A percentile compares a stretch with the other conserved stretches of the same genome.
Evolutionary conservation across 2,113 vertebrate species (phyloP).

Genomic region (Nibea albiflora): DNA sequence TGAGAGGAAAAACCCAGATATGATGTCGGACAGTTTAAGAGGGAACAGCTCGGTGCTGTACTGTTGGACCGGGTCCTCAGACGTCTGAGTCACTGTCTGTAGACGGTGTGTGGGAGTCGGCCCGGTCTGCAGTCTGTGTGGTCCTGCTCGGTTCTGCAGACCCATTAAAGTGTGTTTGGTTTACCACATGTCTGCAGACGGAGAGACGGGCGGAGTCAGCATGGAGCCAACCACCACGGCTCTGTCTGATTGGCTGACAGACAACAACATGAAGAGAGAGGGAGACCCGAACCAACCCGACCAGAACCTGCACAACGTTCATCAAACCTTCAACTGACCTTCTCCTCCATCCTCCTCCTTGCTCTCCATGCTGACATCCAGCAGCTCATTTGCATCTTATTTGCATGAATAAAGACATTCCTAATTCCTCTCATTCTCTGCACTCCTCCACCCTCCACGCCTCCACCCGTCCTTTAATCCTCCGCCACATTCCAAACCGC

Average conservation of each 20-base stretch:
- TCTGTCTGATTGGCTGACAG: conserved; percentile 9
- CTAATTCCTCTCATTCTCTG: neutral
- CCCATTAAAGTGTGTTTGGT: conserved; percentile 61
- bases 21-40: conserved; percentile 21
- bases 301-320: too few species aligned
- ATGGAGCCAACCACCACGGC: conserved; percentile 24
- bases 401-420: conserved; percentile 38
- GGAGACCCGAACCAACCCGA: too few species aligned
- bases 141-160: conserved; percentile 57
- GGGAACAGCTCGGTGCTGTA: neutral
- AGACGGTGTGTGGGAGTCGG: conserved; percentile 60
- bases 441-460: neutral
- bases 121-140: conserved; percentile 57
- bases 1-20: conserved; percentile 37
- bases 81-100: conserved; percentile 66
- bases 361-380: neutral
- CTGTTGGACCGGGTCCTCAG: conserved; percentile 12
- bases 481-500: too few species aligned
- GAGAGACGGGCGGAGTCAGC: conserved; percentile 57
- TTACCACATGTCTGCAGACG: conserved; percentile 70
- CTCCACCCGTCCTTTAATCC: too few species aligned
- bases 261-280: neutral
- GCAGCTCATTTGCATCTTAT: conserved; percentile 35
- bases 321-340: too few species aligned
- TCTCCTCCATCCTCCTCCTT: neutral